phyloP scores from a whole-genome alignment of 1,140 invertebrate species.

The Cydia pomonella region DNA sequence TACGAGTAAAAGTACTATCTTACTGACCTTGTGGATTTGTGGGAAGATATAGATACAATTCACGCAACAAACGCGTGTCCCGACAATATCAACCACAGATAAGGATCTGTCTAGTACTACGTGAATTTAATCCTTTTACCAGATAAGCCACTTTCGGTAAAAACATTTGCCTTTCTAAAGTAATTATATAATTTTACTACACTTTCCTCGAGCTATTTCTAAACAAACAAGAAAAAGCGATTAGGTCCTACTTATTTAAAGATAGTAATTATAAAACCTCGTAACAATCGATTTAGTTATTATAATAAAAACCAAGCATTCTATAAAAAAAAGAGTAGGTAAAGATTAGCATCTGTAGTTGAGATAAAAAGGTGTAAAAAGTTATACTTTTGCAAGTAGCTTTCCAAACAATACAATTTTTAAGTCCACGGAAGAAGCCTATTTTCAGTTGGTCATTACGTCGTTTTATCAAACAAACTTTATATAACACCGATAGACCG shows the following conservation, averaged over 20 bases:
- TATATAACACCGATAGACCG: slow-evolving; percentile 1
- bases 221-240: not conserved
- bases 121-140: not conserved
- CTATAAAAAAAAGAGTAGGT: not conserved
- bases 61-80: not conserved
- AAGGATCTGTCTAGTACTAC: not conserved
- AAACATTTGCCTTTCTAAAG: not conserved
- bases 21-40: not conserved
- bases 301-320: not conserved
- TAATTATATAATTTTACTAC: slow-evolving; percentile 3
- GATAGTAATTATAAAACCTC: not conserved
- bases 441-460: not conserved
- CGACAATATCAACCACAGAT: slow-evolving; percentile 3
- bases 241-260: slow-evolving; percentile 16
- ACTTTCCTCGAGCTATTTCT: not conserved
- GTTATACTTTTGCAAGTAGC: not conserved
- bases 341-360: slow-evolving; percentile 21
- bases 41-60: not conserved
- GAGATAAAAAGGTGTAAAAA: slow-evolving; percentile 26
- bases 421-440: not conserved
- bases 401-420: slow-evolving; percentile 22
- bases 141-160: not conserved
- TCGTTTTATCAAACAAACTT: not conserved
- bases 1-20: not conserved
- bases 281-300: not conserved